Conservation (phyloP, 1,140 invertebrate genomes). For the Eulimnadia texana region DNA sequence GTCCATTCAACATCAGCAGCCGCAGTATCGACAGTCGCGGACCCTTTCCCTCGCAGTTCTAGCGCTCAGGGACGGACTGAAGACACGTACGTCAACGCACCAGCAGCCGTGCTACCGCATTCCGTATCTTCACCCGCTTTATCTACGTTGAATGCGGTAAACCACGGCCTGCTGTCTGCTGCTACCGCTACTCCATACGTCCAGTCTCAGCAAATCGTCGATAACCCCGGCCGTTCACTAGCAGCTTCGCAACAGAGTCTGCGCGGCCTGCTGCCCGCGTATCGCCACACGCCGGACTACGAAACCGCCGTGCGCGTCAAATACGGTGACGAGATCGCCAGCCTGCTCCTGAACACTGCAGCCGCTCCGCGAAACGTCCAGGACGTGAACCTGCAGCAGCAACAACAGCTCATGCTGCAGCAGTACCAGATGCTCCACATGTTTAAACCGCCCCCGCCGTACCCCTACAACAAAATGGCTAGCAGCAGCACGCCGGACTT, state of each 20-base stretch:
- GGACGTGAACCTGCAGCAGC: constrained; percentile 27
- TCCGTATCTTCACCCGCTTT: constrained; percentile 7
- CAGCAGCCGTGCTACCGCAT: constrained; percentile 2
- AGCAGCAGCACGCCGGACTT: constrained; percentile 68
- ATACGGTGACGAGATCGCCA: constrained; percentile 28
- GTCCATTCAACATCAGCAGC: constrained; percentile 15
- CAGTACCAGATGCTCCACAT: constrained; percentile 48
- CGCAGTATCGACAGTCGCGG: background rate
- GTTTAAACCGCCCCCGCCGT: constrained; percentile 61
- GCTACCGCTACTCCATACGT: background rate
- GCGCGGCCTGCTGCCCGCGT: constrained; percentile 64
- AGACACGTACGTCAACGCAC: background rate
- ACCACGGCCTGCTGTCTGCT: background rate
- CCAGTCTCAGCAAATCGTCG: background rate
- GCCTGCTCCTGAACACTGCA: constrained; percentile 11
- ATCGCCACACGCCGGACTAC: constrained; percentile 83
- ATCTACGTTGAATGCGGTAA: background rate
- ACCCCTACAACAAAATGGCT: constrained; percentile 51
- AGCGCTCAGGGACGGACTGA: constrained; percentile 1
- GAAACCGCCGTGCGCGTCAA: constrained; percentile 69
- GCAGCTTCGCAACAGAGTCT: constrained; percentile 20
- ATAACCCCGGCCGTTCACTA: background rate
- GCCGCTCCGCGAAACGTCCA: constrained; percentile 34
- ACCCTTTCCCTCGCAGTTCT: background rate
- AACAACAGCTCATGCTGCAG: constrained; percentile 29